These are phyloP conservation scores for Adelosebastes latens DNA, from an alignment of 2,797 vertebrate genomes.

Conservation along the genomic window DNA sequence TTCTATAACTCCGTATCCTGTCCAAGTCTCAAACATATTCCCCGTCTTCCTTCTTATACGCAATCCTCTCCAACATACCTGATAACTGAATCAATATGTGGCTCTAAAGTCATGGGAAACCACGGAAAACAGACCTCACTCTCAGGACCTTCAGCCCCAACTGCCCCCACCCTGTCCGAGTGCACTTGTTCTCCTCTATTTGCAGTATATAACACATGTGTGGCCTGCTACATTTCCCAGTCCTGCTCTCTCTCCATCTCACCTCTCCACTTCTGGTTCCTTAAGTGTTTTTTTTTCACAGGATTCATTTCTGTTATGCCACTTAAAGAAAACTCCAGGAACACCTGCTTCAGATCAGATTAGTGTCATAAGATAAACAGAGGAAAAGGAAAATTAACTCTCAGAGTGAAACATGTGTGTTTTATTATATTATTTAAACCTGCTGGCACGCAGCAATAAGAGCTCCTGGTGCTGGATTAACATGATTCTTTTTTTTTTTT, in stretches of 20 bases:
- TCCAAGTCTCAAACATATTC: neutral
- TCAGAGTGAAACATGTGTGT: slow-evolving; percentile 51
- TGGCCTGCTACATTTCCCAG: slow-evolving; percentile 41
- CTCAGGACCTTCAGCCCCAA: neutral
- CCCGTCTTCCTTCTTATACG: slow-evolving; percentile 10
- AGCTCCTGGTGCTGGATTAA: slow-evolving; percentile 45
- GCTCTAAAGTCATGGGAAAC: slow-evolving; percentile 43
- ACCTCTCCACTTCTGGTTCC: slow-evolving; percentile 13
- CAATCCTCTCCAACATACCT: slow-evolving; percentile 20
- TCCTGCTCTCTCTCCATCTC: slow-evolving; percentile 14
- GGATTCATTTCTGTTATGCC: slow-evolving; percentile 1
- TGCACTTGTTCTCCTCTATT: slow-evolving; percentile 36
- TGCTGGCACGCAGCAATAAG: slow-evolving; percentile 14
- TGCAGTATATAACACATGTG: slow-evolving; percentile 22
- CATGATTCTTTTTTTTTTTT: neutral
- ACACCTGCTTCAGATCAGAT: slow-evolving; percentile 67
- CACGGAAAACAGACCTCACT: slow-evolving; percentile 43
- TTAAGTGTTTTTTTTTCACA: slow-evolving; percentile 14
- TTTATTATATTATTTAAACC: slow-evolving; percentile 37
- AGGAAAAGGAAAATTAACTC: slow-evolving; percentile 45
- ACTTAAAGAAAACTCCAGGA: slow-evolving; percentile 28
- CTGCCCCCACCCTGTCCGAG: slow-evolving; percentile 17
- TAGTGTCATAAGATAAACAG: slow-evolving; percentile 43
- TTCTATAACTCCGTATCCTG: slow-evolving; percentile 7
- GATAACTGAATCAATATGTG: slow-evolving; percentile 74